Percentiles rank a stretch among this genome's conserved stretches.
Conservation (phyloP, 2,797 vertebrate species). For the Percopsis omiscomaycus region DNA sequence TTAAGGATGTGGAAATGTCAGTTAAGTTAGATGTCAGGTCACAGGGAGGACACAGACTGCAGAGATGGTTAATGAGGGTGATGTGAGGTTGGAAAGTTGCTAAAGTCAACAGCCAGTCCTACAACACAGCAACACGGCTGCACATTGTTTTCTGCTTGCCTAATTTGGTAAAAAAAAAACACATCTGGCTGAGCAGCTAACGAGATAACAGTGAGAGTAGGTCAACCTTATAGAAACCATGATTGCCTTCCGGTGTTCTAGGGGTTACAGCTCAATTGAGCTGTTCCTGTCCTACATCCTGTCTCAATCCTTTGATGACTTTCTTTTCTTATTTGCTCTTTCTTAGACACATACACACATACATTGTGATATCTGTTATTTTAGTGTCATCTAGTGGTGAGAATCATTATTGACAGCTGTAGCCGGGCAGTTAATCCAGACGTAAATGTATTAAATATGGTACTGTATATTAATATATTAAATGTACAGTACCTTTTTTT, state of each 20-base stretch:
- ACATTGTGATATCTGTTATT: background rate
- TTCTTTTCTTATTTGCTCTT: background rate
- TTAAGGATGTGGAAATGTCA: background rate
- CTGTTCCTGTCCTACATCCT: too few species aligned
- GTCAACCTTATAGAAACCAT: constrained; percentile 4
- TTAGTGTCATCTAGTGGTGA: constrained; percentile 1
- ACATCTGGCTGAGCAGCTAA: background rate
- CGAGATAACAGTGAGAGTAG: background rate
- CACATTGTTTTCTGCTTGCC: background rate
- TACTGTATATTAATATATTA: too few species aligned
- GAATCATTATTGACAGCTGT: background rate
- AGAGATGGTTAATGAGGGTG: background rate
- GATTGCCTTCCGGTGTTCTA: background rate
- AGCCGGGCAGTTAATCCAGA: too few species aligned
- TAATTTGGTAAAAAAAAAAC: background rate
- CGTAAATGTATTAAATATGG: too few species aligned
- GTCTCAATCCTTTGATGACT: too few species aligned
- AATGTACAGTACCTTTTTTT: too few species aligned
- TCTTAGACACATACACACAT: background rate
- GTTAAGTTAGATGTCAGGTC: background rate
- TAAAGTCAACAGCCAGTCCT: background rate
- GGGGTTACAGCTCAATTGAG: too few species aligned
- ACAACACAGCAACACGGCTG: background rate
- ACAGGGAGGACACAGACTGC: background rate
- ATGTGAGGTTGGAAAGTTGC: background rate